Conservation (phyloP, 1,140 invertebrate species). For the Sesamia nonagrioides region DNA sequence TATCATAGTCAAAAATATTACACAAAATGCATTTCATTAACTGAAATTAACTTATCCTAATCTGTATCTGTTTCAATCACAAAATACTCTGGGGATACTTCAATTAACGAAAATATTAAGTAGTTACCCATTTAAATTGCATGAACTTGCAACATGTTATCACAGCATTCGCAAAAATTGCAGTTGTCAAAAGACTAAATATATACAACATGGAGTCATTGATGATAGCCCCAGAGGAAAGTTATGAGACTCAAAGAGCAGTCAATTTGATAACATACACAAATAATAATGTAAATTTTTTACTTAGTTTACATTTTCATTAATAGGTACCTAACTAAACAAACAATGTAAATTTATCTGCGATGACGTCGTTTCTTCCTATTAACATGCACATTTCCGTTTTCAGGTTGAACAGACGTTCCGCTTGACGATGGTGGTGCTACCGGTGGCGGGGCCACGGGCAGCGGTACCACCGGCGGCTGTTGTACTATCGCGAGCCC, state of each 20-base stretch:
- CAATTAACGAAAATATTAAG: conserved; percentile 58
- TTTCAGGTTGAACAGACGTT: conserved; percentile 59
- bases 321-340: conserved; percentile 40
- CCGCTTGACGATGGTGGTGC: conserved; percentile 55
- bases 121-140: conserved; percentile 62
- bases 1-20: conserved; percentile 60
- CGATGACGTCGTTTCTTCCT: conserved; percentile 77
- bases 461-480: not conserved
- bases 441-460: conserved; percentile 43
- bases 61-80: conserved; percentile 58
- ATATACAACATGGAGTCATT: conserved; percentile 64
- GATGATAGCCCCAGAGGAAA: conserved; percentile 64
- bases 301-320: conserved; percentile 48
- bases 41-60: conserved; percentile 63
- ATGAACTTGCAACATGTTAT: conserved; percentile 71
- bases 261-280: conserved; percentile 59
- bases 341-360: conserved; percentile 62
- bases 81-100: conserved; percentile 69
- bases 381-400: conserved; percentile 58
- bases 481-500: conserved; percentile 49
- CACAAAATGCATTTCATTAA: conserved; percentile 65
- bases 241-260: conserved; percentile 65
- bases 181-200: conserved; percentile 69
- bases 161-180: conserved; percentile 82
- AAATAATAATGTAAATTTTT: conserved; percentile 53